Percentiles rank a stretch among this genome's conserved stretches.
phyloP scores from a whole-genome alignment of 2,797 vertebrate genomes.

The Antennarius maculatus region DNA sequence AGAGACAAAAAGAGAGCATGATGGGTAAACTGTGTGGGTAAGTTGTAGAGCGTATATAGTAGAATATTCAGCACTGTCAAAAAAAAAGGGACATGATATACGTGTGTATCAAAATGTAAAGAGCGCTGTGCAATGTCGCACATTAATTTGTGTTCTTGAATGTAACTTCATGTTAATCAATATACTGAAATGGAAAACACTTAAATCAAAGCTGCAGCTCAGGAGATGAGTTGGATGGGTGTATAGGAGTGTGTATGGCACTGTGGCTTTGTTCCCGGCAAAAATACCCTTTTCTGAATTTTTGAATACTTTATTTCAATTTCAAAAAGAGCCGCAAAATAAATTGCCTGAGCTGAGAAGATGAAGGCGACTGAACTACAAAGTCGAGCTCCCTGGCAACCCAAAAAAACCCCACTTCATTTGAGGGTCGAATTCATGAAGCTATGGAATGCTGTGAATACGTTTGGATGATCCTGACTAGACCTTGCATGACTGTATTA shows the following conservation, averaged over 20 bases:
- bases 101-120: not conserved
- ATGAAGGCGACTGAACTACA: slow-evolving; percentile 49
- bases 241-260: not conserved
- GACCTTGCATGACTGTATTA: slow-evolving; percentile 26
- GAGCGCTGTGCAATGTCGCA: not conserved
- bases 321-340: slow-evolving; percentile 68
- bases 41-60: not conserved
- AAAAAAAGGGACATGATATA: not conserved
- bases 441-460: slow-evolving; percentile 27
- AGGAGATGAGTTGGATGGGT: slow-evolving; percentile 15
- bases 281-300: slow-evolving; percentile 49
- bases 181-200: slow-evolving; percentile 8
- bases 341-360: slow-evolving; percentile 51
- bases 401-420: slow-evolving; percentile 40
- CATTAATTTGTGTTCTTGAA: slow-evolving; percentile 11
- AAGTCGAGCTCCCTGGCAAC: slow-evolving; percentile 68
- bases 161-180: slow-evolving; percentile 21
- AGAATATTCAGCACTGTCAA: not conserved
- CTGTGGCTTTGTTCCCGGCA: slow-evolving; percentile 37
- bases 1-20: not conserved
- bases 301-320: slow-evolving; percentile 69
- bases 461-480: slow-evolving; percentile 42
- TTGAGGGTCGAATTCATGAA: slow-evolving; percentile 42
- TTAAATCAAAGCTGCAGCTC: slow-evolving; percentile 9
- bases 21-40: not conserved